phyloP scores from a whole-genome alignment of 2,113 vertebrate genomes.

The Tragelaphus imberbis region DNA sequence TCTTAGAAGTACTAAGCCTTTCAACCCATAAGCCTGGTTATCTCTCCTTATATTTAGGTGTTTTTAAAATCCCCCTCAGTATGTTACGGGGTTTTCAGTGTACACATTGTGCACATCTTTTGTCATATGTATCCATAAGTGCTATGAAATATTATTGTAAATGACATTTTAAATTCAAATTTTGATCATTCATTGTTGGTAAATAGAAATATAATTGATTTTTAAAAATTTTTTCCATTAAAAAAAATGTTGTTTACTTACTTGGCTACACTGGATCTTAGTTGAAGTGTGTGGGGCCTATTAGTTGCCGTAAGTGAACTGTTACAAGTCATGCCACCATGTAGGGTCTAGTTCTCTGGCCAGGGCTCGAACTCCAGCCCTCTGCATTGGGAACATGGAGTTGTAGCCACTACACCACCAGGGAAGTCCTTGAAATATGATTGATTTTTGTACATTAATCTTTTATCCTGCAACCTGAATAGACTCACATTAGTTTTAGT shows the following conservation, averaged over 20 bases:
- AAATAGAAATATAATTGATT: not conserved
- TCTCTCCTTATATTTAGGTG: not conserved
- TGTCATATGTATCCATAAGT: not conserved
- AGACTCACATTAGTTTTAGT: not conserved
- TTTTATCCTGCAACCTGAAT: not conserved
- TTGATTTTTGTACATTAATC: not conserved
- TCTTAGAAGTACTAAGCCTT: not conserved
- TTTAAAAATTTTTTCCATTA: not conserved
- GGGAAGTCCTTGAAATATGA: not conserved
- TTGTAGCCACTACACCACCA: not conserved
- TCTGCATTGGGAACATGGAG: not conserved
- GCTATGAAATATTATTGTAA: not conserved
- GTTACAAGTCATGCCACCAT: not conserved
- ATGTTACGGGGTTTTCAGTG: not conserved
- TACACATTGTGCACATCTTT: not conserved
- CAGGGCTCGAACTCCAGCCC: not conserved
- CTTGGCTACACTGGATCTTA: not conserved
- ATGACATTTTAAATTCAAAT: not conserved
- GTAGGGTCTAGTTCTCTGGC: not conserved
- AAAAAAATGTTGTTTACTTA: not conserved
- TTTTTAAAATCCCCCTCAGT: not conserved
- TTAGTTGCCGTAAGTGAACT: not conserved
- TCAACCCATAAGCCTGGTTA: not conserved
- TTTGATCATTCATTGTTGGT: not conserved
- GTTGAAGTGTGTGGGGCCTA: not conserved